A percentile compares a stretch with the other conserved stretches of the same genome.
These are phyloP conservation scores for Diadromus collaris DNA, from an alignment of 2,888 invertebrate genomes.

Conservation along the genomic window DNA sequence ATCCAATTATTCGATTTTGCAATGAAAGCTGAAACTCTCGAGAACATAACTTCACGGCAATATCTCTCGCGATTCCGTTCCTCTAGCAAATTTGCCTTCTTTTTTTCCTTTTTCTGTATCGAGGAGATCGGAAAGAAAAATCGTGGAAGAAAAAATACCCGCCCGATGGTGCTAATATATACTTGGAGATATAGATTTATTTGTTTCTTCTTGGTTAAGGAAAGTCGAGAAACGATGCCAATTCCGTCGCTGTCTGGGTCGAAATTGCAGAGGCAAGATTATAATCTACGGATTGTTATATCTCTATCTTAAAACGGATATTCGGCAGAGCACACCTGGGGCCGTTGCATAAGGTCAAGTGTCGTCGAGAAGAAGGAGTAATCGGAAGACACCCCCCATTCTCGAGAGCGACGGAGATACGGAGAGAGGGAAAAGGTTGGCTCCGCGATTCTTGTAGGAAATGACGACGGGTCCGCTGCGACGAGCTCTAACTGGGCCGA, in stretches of 20 bases:
- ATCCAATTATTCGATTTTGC: slow-evolving; percentile 55
- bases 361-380: slow-evolving; percentile 29
- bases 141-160: background rate
- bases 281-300: slow-evolving; percentile 36
- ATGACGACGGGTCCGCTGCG: slow-evolving; percentile 6
- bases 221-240: slow-evolving; percentile 29
- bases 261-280: background rate
- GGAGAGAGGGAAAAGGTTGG: slow-evolving; percentile 12
- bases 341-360: slow-evolving; percentile 44
- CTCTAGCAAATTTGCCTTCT: slow-evolving; percentile 34
- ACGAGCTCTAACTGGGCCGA: slow-evolving; percentile 38
- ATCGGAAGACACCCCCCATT: slow-evolving; percentile 35
- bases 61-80: slow-evolving; percentile 22
- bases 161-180: slow-evolving; percentile 13
- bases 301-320: slow-evolving; percentile 29
- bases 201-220: slow-evolving; percentile 15
- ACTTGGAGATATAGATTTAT: slow-evolving; percentile 20
- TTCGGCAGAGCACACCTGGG: slow-evolving; percentile 18
- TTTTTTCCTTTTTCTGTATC: background rate
- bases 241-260: background rate
- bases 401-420: slow-evolving; percentile 21
- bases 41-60: background rate
- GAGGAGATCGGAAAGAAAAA: slow-evolving; percentile 26
- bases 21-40: slow-evolving; percentile 16
- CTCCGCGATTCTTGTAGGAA: slow-evolving; percentile 6